Percentiles rank a stretch among this genome's conserved stretches.
Conservation (phyloP, 2,113 vertebrate species). For the Aramus guarauna region DNA sequence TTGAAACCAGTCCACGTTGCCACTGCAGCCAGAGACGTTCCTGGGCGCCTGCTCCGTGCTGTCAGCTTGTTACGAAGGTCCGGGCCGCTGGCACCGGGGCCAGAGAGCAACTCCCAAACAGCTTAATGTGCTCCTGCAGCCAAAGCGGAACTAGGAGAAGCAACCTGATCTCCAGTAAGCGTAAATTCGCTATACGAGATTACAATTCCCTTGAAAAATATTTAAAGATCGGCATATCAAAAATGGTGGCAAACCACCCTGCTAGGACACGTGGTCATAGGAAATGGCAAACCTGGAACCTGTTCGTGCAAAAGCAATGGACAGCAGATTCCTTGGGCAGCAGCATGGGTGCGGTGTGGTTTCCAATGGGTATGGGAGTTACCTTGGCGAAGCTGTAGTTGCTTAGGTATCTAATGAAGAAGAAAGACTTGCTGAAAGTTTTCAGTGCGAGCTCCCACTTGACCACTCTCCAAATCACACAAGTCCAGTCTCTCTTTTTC, state of each 20-base stretch:
- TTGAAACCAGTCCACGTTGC: neutral
- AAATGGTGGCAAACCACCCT: neutral
- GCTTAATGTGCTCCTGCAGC: neutral
- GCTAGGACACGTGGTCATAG: neutral
- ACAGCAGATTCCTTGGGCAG: neutral
- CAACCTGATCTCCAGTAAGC: neutral
- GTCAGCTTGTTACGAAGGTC: rapidly evolving
- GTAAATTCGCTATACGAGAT: rapidly evolving
- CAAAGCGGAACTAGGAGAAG: neutral
- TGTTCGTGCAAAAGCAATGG: neutral
- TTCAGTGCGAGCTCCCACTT: neutral
- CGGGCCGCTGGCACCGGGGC: rapidly evolving
- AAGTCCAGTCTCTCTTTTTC: neutral
- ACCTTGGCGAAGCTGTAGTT: neutral
- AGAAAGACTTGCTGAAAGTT: neutral
- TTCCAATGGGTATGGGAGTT: neutral
- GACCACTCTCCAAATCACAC: neutral
- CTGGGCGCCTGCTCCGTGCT: rapidly evolving
- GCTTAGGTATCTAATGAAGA: neutral
- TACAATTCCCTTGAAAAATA: neutral
- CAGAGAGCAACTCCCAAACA: neutral
- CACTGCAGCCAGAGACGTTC: neutral
- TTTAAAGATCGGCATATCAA: rapidly evolving
- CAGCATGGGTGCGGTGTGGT: rapidly evolving
- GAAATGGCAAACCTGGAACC: neutral